A percentile compares a stretch with the other conserved stretches of the same genome.
Conservation (phyloP, 2,113 vertebrate species). For the Rattus rattus region DNA sequence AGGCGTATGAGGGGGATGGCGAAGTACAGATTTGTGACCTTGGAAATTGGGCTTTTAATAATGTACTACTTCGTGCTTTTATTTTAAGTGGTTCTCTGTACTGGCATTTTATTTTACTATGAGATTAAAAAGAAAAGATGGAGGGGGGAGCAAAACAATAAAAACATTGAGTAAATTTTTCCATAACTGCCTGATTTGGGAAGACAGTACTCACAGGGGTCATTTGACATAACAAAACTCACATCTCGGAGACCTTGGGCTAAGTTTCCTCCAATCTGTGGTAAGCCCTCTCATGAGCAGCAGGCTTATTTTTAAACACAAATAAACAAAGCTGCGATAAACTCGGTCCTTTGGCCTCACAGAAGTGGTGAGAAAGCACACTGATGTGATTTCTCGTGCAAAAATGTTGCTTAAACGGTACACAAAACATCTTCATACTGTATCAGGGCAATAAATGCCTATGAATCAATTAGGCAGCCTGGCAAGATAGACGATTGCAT, state of each 20-base stretch:
- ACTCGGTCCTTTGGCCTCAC: conserved; percentile 57
- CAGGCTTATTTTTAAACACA: conserved; percentile 71
- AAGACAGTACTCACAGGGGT: conserved; percentile 38
- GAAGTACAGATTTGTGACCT: not conserved
- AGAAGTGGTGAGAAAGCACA: conserved; percentile 67
- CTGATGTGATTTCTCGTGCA: conserved; percentile 64
- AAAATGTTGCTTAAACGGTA: conserved; percentile 47
- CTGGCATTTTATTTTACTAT: conserved; percentile 27
- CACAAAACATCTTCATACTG: conserved; percentile 54
- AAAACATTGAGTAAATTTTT: conserved; percentile 38
- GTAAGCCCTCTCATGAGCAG: conserved; percentile 66
- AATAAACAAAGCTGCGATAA: conserved; percentile 74
- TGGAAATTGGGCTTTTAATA: not conserved
- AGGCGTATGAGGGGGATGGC: not conserved
- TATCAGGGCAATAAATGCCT: conserved; percentile 34
- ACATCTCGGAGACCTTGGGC: conserved; percentile 46
- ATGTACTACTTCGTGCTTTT: not conserved
- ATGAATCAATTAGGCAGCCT: not conserved
- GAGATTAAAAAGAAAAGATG: conserved; percentile 25
- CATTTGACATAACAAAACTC: conserved; percentile 41
- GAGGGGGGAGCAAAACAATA: not conserved
- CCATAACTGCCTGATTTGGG: conserved; percentile 35
- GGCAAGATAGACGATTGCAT: not conserved
- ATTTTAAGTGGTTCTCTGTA: not conserved
- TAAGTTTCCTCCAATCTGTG: conserved; percentile 63